Base-by-base conservation (phyloP, 92 coral and sea anemone species). In the Pocillopora grandis region DNA sequence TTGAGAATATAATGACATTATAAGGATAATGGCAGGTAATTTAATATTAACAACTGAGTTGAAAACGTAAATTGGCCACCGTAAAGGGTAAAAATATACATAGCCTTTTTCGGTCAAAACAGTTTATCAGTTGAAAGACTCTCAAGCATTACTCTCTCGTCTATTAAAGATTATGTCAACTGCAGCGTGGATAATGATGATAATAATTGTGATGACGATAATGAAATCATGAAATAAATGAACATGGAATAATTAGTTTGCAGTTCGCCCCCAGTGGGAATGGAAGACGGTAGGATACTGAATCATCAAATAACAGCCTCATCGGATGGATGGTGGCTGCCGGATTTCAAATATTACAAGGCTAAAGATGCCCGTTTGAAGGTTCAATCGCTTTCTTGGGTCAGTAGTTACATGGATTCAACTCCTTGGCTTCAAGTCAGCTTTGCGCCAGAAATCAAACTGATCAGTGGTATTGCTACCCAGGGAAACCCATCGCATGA, bases 401-500 rank as follows among this genome's bases (percentile, higher is more conserved):
- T 93, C 67, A 66, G 85, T 52, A 20, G 75, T 20, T 0, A 82
- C 13, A 5, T 91, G 58, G 94, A 93, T 75, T 20, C 19, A 67
- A 76, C 42, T 20, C 91, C 94, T 1, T 92, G 87, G 86, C 62
- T 92, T n/a, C 93, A 92, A 75, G 75, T 92, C 52, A 90, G 77
- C 71, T 83, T 92, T 80, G 73, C 86, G 12, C 89, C 91, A 52
- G 79, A 72, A 59, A 42, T 72, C 21, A 89, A 85, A 77, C 89
- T 88, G 6, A 84, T 92, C 78, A 89, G 89, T 58, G 85, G 93
- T 36, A 66, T 92, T 37, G 93, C 95, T 16, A 92, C 95, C 19
- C 95, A 92, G 76, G 95, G 92, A 19, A 92, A 77, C 64, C 91
- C 93, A 23, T 75, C 72, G 60, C 86, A 92, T 64, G 86, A 77